phyloP scores from a whole-genome alignment of 2,113 vertebrate genomes.

The Salvelinus namaycush region DNA sequence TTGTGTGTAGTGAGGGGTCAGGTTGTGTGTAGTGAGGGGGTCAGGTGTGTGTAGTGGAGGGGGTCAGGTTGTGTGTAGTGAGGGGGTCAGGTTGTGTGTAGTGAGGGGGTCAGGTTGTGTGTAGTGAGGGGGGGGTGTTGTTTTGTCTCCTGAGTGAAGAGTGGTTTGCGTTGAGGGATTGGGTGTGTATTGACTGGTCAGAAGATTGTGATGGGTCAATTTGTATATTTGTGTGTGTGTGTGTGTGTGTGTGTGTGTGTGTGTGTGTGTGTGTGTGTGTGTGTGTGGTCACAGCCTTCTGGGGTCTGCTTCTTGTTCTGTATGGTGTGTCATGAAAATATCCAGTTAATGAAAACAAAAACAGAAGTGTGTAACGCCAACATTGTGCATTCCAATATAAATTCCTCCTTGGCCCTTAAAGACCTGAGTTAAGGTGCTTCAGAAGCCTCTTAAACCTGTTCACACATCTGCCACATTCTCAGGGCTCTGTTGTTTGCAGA shows the following conservation, averaged over 20 bases:
- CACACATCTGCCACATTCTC: background rate
- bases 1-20: no score
- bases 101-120: background rate
- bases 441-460: background rate
- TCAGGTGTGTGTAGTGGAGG: background rate
- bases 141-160: no score
- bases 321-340: constrained; percentile 4
- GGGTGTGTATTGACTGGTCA: background rate
- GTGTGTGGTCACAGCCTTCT: background rate
- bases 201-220: background rate
- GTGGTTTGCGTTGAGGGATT: background rate
- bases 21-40: no score
- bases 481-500: background rate
- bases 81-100: background rate
- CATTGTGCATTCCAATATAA: constrained; percentile 19
- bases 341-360: constrained; percentile 33
- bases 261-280: background rate
- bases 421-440: background rate
- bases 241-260: no score
- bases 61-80: no score
- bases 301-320: background rate
- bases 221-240: background rate
- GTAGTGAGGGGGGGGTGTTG: background rate
- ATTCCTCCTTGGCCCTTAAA: constrained; percentile 11
- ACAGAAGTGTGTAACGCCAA: constrained; percentile 19